phyloP scores from a whole-genome alignment of 2,113 vertebrate species.

The Bostrychus sinensis region DNA sequence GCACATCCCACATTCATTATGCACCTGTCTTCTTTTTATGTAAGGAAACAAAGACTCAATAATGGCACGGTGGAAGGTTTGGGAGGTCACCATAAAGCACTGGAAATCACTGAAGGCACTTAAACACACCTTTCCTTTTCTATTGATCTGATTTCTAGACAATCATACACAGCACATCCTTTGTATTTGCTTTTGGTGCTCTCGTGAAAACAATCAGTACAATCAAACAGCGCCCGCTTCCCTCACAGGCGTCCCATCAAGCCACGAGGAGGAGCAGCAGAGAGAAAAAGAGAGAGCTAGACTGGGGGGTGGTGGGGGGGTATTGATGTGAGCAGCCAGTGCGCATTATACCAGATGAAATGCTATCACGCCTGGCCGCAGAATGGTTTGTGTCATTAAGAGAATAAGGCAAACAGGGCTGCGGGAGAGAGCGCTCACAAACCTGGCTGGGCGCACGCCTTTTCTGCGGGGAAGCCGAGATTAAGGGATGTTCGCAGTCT shows the following conservation, averaged over 20 bases:
- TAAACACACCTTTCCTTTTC: slow-evolving; percentile 54
- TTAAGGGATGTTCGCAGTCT: slow-evolving; percentile 83
- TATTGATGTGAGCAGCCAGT: slow-evolving; percentile 78
- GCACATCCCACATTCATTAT: slow-evolving; percentile 35
- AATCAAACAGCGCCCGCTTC: slow-evolving; percentile 73
- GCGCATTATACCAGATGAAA: slow-evolving; percentile 81
- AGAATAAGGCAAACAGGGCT: slow-evolving; percentile 76
- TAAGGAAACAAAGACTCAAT: slow-evolving; percentile 41
- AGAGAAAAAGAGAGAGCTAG: slow-evolving; percentile 38
- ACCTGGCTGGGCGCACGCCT: neutral
- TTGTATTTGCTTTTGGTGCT: slow-evolving; percentile 74
- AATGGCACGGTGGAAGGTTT: slow-evolving; percentile 54
- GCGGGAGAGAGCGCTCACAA: neutral
- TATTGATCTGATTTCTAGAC: slow-evolving; percentile 75
- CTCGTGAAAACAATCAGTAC: slow-evolving; percentile 74
- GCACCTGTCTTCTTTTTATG: slow-evolving; percentile 43
- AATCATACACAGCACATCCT: slow-evolving; percentile 76
- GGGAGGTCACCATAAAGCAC: slow-evolving; percentile 53
- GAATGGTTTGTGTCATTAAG: slow-evolving; percentile 85
- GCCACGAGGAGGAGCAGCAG: slow-evolving; percentile 18
- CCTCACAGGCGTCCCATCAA: slow-evolving; percentile 63
- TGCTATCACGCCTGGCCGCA: slow-evolving; percentile 76
- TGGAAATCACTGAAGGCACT: slow-evolving; percentile 41
- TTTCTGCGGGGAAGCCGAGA: slow-evolving; percentile 77
- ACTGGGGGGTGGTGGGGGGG: too few relatives aligned